Evolutionary conservation across 2,113 vertebrate species (phyloP).

Genomic region (Macrotus californicus): DNA sequence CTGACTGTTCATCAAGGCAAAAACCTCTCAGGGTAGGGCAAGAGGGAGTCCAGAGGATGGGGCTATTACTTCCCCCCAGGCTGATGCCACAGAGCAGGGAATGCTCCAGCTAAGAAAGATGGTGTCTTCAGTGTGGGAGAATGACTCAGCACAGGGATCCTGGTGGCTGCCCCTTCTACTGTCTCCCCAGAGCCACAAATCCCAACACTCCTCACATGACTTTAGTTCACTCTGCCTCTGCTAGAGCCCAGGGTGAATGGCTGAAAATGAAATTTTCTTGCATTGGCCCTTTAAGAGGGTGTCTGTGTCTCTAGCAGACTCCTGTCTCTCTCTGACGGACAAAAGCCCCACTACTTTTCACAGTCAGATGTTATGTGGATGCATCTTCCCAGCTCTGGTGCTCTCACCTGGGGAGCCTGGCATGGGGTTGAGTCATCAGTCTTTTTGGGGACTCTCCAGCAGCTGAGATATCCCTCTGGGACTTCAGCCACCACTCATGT

Average conservation of each 20-base stretch:
- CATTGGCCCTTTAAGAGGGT: not conserved
- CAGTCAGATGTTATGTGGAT: not conserved
- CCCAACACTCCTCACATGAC: not conserved
- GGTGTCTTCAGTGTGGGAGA: not conserved
- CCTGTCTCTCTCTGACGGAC: not conserved
- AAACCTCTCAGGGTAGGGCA: no score
- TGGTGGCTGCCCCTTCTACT: not conserved
- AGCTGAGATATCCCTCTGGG: not conserved
- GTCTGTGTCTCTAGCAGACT: not conserved
- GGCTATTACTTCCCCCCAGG: no score
- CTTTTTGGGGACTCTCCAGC: not conserved
- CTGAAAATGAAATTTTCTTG: not conserved
- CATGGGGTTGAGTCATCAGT: not conserved
- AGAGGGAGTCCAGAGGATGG: no score
- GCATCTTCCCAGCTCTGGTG: not conserved
- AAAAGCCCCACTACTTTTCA: not conserved
- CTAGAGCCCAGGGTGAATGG: no score
- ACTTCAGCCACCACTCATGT: not conserved
- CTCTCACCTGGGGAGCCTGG: not conserved
- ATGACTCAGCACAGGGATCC: not conserved
- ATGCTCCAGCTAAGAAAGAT: no score
- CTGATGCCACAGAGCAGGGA: no score
- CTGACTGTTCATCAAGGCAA: no score
- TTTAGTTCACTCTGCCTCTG: not conserved
- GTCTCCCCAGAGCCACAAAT: no score